These are phyloP conservation scores for Drosophila ambigua DNA, from an alignment of 1,140 invertebrate species.

Conservation along the genomic window DNA sequence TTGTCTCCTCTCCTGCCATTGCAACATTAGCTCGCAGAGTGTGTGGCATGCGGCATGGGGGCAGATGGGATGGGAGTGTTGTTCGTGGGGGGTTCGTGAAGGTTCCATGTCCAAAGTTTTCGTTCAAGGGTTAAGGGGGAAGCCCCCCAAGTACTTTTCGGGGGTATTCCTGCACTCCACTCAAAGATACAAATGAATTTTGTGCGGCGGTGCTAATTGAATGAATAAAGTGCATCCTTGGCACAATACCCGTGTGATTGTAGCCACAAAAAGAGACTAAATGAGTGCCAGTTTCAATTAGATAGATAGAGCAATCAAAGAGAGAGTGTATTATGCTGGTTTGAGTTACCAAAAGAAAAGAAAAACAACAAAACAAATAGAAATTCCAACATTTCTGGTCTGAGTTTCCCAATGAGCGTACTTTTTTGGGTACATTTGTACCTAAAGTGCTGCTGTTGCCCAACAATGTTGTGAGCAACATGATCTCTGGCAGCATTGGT, in stretches of 20 bases:
- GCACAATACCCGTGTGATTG: too few relatives aligned
- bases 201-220: constrained; percentile 11
- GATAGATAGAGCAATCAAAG: too few relatives aligned
- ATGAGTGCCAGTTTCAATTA: too few relatives aligned
- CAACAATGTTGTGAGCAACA: background rate
- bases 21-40: constrained; percentile 56
- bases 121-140: constrained; percentile 31
- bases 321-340: too few relatives aligned
- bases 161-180: constrained; percentile 24
- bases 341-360: too few relatives aligned
- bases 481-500: constrained; percentile 4
- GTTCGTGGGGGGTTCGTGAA: constrained; percentile 3
- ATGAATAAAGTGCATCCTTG: too few relatives aligned
- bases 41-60: background rate
- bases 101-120: constrained; percentile 30
- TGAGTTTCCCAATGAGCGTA: too few relatives aligned
- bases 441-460: too few relatives aligned
- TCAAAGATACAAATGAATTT: constrained; percentile 32
- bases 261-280: too few relatives aligned
- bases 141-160: constrained; percentile 34
- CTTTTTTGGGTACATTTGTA: too few relatives aligned
- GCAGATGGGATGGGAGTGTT: background rate
- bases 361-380: too few relatives aligned
- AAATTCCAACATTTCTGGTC: too few relatives aligned
- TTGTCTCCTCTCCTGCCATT: constrained; percentile 63